Percentiles rank a stretch among this genome's conserved stretches.
phyloP scores from a whole-genome alignment of 1,140 invertebrate species.

The Chironomus striatipennis region DNA sequence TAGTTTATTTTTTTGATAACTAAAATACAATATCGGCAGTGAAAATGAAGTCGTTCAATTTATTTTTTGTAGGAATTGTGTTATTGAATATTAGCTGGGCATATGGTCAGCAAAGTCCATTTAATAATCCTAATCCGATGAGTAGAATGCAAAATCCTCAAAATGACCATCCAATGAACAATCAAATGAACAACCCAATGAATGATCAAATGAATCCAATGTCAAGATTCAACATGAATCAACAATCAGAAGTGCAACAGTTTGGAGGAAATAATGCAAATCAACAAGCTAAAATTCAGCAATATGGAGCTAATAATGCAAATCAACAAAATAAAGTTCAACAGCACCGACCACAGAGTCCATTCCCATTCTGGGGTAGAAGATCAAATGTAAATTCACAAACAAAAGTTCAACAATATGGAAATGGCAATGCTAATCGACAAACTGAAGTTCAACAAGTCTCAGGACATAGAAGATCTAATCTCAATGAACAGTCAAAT shows the following conservation, averaged over 20 bases:
- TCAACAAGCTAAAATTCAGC: not conserved
- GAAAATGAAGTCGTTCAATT: too few species aligned
- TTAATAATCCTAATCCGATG: too few species aligned
- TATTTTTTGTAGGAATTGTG: too few species aligned
- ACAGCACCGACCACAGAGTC: not conserved
- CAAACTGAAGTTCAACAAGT: not conserved
- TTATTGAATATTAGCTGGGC: too few species aligned
- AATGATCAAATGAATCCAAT: too few species aligned
- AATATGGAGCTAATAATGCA: not conserved
- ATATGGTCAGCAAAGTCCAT: too few species aligned
- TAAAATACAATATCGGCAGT: too few species aligned
- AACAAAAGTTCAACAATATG: not conserved
- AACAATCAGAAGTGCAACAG: not conserved
- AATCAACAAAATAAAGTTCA: not conserved
- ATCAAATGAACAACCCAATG: too few species aligned
- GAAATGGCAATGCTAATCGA: not conserved
- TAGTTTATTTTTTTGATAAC: too few species aligned
- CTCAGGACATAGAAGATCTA: not conserved
- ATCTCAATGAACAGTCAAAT: not conserved
- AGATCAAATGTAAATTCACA: not conserved
- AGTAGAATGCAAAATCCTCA: too few species aligned
- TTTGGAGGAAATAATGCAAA: not conserved
- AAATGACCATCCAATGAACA: too few species aligned
- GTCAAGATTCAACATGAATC: not conserved
- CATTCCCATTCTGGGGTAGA: too few species aligned